Percentiles rank a stretch among this genome's conserved stretches.
Evolutionary conservation across 2,888 invertebrate species (phyloP).

Genomic region (Harpalus rubripes): DNA sequence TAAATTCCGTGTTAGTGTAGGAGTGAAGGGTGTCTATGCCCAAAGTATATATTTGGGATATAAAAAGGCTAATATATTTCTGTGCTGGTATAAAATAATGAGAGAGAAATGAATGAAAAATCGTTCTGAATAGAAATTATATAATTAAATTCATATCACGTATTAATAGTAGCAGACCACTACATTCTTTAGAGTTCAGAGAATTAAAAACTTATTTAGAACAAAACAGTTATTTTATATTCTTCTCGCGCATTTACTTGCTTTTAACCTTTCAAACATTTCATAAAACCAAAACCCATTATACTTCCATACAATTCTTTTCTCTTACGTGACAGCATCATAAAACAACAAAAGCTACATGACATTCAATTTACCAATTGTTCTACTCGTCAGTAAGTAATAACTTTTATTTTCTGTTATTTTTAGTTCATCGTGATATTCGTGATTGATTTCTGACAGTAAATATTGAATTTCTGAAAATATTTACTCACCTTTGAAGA

Average conservation of each 20-base stretch:
- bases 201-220: neutral
- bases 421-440: neutral
- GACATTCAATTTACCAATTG: constrained; percentile 1
- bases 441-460: neutral
- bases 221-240: neutral
- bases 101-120: no score
- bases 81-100: no score
- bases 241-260: neutral
- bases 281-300: neutral
- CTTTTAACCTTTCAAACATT: neutral
- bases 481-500: constrained; percentile 86
- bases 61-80: no score
- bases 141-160: constrained; percentile 1
- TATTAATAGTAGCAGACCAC: neutral
- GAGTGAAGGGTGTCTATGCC: no score
- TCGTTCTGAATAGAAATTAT: neutral
- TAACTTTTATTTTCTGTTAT: neutral
- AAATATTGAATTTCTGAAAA: neutral
- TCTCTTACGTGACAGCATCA: neutral
- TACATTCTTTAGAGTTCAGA: neutral
- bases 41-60: no score
- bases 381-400: neutral
- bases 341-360: neutral
- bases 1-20: no score
- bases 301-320: neutral